phyloP scores from a whole-genome alignment of 1,140 invertebrate genomes.

The Paramacrobiotus metropolitanus region DNA sequence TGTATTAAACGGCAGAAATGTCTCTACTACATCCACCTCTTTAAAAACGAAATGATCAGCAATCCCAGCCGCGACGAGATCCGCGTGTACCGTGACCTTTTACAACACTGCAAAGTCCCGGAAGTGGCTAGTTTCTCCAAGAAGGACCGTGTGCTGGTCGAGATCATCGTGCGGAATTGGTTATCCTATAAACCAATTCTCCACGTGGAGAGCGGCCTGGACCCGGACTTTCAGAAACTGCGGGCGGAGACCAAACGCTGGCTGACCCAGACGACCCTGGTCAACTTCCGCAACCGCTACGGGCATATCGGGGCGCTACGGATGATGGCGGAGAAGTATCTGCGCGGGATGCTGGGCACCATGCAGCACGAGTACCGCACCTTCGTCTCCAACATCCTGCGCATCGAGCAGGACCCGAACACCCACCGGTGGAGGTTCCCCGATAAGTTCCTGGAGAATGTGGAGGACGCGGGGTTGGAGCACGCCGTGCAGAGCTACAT shows the following conservation, averaged over 20 bases:
- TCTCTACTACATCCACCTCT: not conserved
- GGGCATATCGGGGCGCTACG: not conserved
- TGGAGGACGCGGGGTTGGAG: not conserved
- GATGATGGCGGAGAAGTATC: not conserved
- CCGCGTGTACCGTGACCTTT: not conserved
- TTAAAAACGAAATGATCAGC: not conserved
- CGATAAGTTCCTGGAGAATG: not conserved
- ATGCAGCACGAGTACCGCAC: not conserved
- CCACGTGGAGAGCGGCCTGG: not conserved
- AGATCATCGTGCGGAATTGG: not conserved
- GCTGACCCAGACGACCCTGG: not conserved
- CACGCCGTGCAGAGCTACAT: not conserved
- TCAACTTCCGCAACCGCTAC: not conserved
- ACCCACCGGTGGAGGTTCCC: not conserved
- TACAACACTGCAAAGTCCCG: not conserved
- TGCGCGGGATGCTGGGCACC: not conserved
- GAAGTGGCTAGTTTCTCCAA: not conserved
- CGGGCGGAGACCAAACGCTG: constrained; percentile 1
- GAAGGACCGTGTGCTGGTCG: not conserved
- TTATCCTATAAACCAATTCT: not conserved
- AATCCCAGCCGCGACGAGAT: not conserved
- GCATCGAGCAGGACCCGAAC: not conserved
- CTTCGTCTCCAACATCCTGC: not conserved
- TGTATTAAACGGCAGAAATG: not conserved
- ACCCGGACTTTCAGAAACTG: not conserved